Evolutionary conservation across 2,113 vertebrate genomes (phyloP).

Genomic region (Tenebrosternarchus preto): DNA sequence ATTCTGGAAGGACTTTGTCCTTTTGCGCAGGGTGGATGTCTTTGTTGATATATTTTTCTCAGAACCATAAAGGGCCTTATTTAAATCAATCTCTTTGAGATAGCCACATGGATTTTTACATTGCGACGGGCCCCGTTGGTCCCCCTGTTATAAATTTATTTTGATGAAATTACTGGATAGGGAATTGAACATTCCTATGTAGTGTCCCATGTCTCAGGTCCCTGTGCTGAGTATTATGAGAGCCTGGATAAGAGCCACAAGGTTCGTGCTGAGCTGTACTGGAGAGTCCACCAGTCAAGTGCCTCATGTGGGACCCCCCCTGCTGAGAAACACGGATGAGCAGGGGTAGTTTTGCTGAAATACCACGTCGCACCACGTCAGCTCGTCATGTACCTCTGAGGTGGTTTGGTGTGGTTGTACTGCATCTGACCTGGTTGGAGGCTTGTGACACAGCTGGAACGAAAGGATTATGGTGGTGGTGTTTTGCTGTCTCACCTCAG

Average conservation of each 20-base stretch:
- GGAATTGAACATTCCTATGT: background rate
- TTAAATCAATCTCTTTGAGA: too few relatives aligned
- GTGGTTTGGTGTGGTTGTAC: background rate
- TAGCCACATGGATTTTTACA: too few relatives aligned
- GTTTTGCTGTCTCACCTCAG: too few relatives aligned
- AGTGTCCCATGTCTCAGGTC: too few relatives aligned
- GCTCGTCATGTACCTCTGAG: background rate
- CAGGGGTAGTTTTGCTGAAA: background rate
- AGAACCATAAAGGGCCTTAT: too few relatives aligned
- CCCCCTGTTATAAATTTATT: too few relatives aligned
- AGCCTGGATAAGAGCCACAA: background rate
- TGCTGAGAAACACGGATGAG: background rate
- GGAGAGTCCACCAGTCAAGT: background rate
- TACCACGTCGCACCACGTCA: background rate
- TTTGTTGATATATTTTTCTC: background rate
- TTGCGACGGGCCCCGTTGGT: too few relatives aligned
- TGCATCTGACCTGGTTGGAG: background rate
- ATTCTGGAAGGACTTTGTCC: background rate
- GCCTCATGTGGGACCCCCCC: background rate
- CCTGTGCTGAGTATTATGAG: background rate
- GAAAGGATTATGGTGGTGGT: too few relatives aligned
- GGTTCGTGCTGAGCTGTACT: background rate
- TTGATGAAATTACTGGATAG: background rate
- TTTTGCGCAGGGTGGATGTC: background rate
- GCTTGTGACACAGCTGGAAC: too few relatives aligned